Evolutionary conservation across 2,113 vertebrate species (phyloP).

Genomic region (Piprites chloris): DNA sequence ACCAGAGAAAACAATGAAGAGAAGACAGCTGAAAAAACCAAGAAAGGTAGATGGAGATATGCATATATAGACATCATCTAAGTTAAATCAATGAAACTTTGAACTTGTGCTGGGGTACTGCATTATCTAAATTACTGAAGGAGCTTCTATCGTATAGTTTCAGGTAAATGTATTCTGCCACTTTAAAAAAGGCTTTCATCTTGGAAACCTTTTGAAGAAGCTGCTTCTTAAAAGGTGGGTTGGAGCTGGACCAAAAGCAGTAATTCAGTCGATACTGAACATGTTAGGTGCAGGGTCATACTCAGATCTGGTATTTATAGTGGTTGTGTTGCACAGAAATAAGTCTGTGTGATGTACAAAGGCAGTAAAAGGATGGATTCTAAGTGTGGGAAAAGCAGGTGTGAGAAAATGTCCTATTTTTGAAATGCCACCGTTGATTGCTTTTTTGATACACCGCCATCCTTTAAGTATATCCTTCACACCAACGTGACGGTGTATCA

Average conservation of each 20-base stretch:
- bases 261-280: background rate
- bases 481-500: background rate
- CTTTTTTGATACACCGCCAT: background rate
- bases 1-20: slow-evolving; percentile 68
- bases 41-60: slow-evolving; percentile 76
- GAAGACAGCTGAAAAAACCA: slow-evolving; percentile 66
- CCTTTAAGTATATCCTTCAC: background rate
- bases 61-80: background rate
- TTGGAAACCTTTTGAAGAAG: slow-evolving; percentile 71
- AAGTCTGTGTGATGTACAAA: background rate
- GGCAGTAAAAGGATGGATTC: background rate
- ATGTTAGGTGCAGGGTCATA: background rate
- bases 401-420: background rate
- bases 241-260: slow-evolving; percentile 60
- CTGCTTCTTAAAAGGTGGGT: slow-evolving; percentile 71
- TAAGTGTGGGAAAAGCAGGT: background rate
- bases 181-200: slow-evolving; percentile 71
- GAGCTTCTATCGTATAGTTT: slow-evolving; percentile 64
- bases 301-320: background rate
- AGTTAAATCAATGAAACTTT: background rate
- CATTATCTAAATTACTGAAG: slow-evolving; percentile 61
- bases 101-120: slow-evolving; percentile 28
- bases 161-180: slow-evolving; percentile 71
- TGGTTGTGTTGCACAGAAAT: background rate
- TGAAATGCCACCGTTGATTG: background rate